phyloP scores from a whole-genome alignment of 2,888 invertebrate genomes.

The Oscheius onirici region DNA sequence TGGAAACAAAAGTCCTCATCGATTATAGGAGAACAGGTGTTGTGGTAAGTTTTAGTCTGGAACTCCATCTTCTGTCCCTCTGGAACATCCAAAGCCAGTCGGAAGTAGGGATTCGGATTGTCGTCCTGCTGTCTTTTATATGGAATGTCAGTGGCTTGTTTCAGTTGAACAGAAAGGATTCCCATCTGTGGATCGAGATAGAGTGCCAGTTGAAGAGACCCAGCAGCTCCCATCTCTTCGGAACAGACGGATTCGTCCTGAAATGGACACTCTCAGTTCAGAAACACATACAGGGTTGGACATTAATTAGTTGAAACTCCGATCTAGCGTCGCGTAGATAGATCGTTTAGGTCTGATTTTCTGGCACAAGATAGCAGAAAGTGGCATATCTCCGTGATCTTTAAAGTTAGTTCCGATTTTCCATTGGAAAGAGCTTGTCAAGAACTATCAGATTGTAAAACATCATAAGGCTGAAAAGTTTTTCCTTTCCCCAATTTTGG shows the following conservation, averaged over 20 bases:
- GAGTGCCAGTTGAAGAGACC: conserved; percentile 78
- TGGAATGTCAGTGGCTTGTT: conserved; percentile 77
- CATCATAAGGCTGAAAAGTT: no score
- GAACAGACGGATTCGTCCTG: conserved; percentile 52
- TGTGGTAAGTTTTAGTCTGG: conserved; percentile 60
- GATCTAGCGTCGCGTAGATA: no score
- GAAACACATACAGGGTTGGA: no score
- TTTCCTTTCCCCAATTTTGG: no score
- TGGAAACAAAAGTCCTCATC: conserved; percentile 70
- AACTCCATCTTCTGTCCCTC: conserved; percentile 62
- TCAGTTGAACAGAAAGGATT: conserved; percentile 78
- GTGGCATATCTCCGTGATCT: no score
- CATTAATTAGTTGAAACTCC: no score
- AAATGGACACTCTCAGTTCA: background rate
- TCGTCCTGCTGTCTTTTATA: conserved; percentile 62
- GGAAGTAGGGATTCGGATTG: conserved; percentile 61
- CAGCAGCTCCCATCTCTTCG: conserved; percentile 70
- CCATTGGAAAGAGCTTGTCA: no score
- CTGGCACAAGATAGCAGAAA: no score
- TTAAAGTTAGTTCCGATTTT: no score
- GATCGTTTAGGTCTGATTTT: no score
- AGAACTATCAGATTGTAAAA: no score
- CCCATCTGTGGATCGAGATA: conserved; percentile 78
- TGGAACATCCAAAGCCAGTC: conserved; percentile 58
- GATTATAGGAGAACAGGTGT: conserved; percentile 63